Evolutionary conservation across 1,140 invertebrate genomes (phyloP).

Genomic region (Aporrectodea caliginosa): DNA sequence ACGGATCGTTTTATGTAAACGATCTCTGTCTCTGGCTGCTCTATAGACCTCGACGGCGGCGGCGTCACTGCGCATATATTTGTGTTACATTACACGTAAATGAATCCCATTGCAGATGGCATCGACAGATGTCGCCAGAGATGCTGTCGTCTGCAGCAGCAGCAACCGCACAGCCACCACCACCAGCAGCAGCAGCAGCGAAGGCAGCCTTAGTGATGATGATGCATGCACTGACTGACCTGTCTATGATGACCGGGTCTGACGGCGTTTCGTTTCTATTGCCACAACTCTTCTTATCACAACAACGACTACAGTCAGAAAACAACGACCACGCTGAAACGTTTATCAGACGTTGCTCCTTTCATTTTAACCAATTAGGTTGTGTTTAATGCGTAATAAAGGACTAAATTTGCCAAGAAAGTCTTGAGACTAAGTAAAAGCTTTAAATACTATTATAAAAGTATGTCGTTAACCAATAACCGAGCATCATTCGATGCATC

Average conservation of each 20-base stretch:
- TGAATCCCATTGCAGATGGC: too few species aligned
- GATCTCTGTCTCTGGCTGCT: too few species aligned
- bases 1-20: too few species aligned
- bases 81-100: too few species aligned
- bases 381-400: not conserved
- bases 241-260: conserved; percentile 99
- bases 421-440: too few species aligned
- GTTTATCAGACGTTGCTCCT: too few species aligned
- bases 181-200: too few species aligned
- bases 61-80: too few species aligned
- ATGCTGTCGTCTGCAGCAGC: too few species aligned
- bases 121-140: not conserved
- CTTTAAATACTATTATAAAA: not conserved
- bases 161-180: too few species aligned
- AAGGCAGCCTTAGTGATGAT: not conserved
- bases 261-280: conserved; percentile 99
- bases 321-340: too few species aligned
- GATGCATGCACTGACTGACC: conserved; percentile 62
- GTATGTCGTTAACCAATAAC: not conserved
- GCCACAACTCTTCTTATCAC: conserved; percentile 99
- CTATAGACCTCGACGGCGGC: too few species aligned
- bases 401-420: conserved; percentile 55
- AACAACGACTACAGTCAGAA: conserved; percentile 82
- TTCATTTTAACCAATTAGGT: not conserved
- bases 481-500: not conserved